A percentile compares a stretch with the other conserved stretches of the same genome.
Evolutionary conservation across 2,113 vertebrate genomes (phyloP).

Genomic region (Girardinichthys multiradiatus): DNA sequence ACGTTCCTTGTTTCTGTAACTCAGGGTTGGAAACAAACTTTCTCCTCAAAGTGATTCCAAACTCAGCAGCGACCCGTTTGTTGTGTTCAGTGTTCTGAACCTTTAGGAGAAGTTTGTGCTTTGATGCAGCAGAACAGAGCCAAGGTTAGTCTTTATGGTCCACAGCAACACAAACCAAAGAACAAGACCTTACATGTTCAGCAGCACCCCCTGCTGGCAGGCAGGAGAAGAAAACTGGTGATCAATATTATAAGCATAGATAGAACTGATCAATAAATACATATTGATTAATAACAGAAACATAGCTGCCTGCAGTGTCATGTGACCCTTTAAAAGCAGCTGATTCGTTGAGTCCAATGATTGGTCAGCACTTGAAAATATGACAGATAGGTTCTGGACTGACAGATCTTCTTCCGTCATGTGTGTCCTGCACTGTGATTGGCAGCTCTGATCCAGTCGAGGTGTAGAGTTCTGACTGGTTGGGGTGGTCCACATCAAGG

Average conservation of each 20-base stretch:
- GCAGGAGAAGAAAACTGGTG: slow-evolving; percentile 16
- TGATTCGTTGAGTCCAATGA: slow-evolving; percentile 18
- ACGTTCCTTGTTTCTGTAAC: too few species aligned
- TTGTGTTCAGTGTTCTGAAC: background rate
- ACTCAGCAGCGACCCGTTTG: background rate
- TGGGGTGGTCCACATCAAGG: background rate
- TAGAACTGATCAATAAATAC: background rate
- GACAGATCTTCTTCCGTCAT: background rate
- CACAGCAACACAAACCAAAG: background rate
- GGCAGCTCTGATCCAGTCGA: background rate
- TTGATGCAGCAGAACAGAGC: background rate
- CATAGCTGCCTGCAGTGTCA: background rate
- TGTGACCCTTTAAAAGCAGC: slow-evolving; percentile 6
- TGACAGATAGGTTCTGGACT: background rate
- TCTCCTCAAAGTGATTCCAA: too few species aligned
- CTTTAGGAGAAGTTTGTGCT: background rate
- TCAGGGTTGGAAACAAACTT: too few species aligned
- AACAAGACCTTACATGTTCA: background rate
- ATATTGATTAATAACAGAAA: background rate
- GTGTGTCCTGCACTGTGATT: background rate
- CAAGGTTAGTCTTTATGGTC: background rate
- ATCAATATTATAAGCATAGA: background rate
- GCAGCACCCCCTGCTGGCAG: background rate
- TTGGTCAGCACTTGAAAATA: background rate
- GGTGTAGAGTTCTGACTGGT: slow-evolving; percentile 6